These are phyloP conservation scores for Mormyrops boulengeri DNA, from an alignment of 2,797 vertebrate genomes.

Conservation along the genomic window DNA sequence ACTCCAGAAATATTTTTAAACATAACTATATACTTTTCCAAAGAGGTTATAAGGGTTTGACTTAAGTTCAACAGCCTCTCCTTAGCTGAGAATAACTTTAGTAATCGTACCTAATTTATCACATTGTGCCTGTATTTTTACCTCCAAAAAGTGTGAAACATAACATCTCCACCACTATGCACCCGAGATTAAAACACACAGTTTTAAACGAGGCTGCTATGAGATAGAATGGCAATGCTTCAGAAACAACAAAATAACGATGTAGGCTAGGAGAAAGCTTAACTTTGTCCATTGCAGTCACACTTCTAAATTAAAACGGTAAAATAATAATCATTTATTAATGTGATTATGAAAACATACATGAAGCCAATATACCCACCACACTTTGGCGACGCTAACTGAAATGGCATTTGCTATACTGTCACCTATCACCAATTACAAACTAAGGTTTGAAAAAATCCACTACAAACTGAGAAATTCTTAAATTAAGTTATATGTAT, in stretches of 20 bases:
- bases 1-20: neutral
- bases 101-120: neutral
- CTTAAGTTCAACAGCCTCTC: neutral
- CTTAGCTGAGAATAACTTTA: neutral
- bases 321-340: neutral
- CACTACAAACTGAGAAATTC: neutral
- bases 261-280: neutral
- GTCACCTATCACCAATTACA: neutral
- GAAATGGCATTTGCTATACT: neutral
- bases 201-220: neutral
- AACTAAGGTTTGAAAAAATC: neutral
- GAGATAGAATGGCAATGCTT: neutral
- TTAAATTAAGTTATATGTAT: neutral
- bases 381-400: neutral
- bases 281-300: neutral
- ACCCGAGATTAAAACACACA: neutral
- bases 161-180: neutral
- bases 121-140: neutral
- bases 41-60: neutral
- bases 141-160: neutral
- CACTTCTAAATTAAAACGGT: neutral
- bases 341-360: neutral
- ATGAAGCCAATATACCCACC: neutral
- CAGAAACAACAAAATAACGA: neutral
- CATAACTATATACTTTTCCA: neutral